Conservation (phyloP, 53 echinoderm and acorn worm species). For the Holothuria scabra region DNA sequence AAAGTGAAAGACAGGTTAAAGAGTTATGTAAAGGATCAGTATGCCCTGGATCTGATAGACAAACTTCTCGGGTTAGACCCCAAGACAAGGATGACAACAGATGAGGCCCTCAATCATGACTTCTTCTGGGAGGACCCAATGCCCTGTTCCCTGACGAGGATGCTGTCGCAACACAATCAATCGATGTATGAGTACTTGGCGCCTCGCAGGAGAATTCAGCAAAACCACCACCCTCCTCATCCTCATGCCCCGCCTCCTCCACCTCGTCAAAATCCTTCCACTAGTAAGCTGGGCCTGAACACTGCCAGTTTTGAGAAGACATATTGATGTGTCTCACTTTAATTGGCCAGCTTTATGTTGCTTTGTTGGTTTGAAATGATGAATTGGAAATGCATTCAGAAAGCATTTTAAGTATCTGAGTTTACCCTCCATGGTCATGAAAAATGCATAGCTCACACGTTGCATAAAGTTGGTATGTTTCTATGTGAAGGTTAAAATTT, state of each 20-base stretch:
- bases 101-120: slow-evolving; percentile 90
- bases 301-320: slow-evolving; percentile 31
- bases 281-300: slow-evolving; percentile 22
- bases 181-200: slow-evolving; percentile 98
- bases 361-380: no score
- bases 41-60: slow-evolving; percentile 90
- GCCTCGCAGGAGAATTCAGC: slow-evolving; percentile 73
- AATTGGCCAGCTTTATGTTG: no score
- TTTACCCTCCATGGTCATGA: no score
- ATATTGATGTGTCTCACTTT: not conserved
- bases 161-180: slow-evolving; percentile 89
- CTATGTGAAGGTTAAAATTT: no score
- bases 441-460: no score
- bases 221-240: slow-evolving; percentile 45
- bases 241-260: slow-evolving; percentile 10
- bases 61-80: slow-evolving; percentile 85
- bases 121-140: slow-evolving; percentile 97
- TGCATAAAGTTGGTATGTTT: no score
- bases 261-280: slow-evolving; percentile 13
- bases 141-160: slow-evolving; percentile 72
- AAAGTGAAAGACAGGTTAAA: slow-evolving; percentile 92
- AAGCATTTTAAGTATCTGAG: no score
- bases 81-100: slow-evolving; percentile 69
- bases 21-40: slow-evolving; percentile 95
- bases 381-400: no score